Conservation (phyloP, 2,888 invertebrate species). For the Dasysyrphus albostriatus region DNA sequence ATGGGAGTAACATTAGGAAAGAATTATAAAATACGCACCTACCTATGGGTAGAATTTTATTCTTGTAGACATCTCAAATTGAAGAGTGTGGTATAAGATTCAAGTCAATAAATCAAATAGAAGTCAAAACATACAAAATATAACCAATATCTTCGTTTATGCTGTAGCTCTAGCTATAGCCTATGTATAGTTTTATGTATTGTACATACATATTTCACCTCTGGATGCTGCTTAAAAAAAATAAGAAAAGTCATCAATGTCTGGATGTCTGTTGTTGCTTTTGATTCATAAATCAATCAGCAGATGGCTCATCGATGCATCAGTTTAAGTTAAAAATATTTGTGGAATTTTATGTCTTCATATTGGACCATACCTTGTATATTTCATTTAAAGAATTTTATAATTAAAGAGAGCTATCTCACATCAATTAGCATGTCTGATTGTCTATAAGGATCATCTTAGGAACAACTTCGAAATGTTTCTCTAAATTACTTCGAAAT, state of each 20-base stretch:
- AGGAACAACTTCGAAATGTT: not conserved
- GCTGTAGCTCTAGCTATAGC: too few relatives aligned
- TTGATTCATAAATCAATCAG: constrained; percentile 73
- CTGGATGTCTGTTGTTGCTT: constrained; percentile 47
- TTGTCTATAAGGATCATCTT: constrained; percentile 21
- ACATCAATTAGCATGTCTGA: constrained; percentile 77
- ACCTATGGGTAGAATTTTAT: not conserved
- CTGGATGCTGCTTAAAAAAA: constrained; percentile 38
- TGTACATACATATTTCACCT: too few relatives aligned
- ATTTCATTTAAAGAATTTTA: not conserved
- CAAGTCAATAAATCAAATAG: constrained; percentile 64
- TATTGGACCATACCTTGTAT: constrained; percentile 25
- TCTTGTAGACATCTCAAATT: not conserved
- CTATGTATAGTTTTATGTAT: too few relatives aligned
- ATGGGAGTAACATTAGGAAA: not conserved
- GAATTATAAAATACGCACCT: not conserved
- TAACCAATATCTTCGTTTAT: not conserved
- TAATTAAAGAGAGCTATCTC: constrained; percentile 47
- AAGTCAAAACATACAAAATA: constrained; percentile 60
- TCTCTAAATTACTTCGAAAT: not conserved
- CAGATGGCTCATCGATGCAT: constrained; percentile 40
- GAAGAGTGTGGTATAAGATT: constrained; percentile 13
- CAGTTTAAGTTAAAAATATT: constrained; percentile 19
- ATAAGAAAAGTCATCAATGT: constrained; percentile 54
- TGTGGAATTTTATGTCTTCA: constrained; percentile 64